Evolutionary conservation across 2,888 invertebrate genomes (phyloP), one percentile per base, ranked within the genome.

Genomic region (Amiota minor): DNA sequence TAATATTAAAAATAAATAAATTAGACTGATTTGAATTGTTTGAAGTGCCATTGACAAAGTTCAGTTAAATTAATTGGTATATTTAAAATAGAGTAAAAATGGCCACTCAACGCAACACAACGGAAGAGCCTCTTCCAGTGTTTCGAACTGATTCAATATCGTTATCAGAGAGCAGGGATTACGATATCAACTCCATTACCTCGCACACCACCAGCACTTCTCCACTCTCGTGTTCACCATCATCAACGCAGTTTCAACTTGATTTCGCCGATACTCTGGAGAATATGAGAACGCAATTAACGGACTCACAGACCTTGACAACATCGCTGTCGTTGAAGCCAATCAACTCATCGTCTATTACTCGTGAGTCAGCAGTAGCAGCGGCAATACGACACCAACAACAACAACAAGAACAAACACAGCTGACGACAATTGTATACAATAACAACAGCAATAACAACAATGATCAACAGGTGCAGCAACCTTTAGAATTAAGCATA

Each of bases 401-500:
- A 72, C 55, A 68, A 74, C 62, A 35, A 18, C 53, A 65, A 18
- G 46, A 62, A 46, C 50, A 61, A 16, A 16, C 53, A 14, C 53
- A 67, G 46, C 65, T 45, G 50, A 49, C 61, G 20, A 59, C 23
- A 11, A 35, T 6, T 14, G 14, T 70, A 47, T 74, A 68, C 55
- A 77, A 73, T 74, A 81, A 72, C 74, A 81, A 75, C 67, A 72
- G 75, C 73, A 61, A 35, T 75, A 79, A 74, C 76, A 80, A 80
- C 62, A 79, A 76, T 55, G 85, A 87, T 80, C 87, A 87, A 86
- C 88, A 88, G 88, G 88, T 88, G 88, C 87, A 87, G 78, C 86
- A 86, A 78, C 84, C 86, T 75, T 78, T 87, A 82, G 83, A 83
- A 74, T 81, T 88, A 83, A 86, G 82, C 79, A 78, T 86, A 71